Base-by-base conservation (phyloP, 2,113 vertebrate genomes). In the Cercocebus atys region DNA sequence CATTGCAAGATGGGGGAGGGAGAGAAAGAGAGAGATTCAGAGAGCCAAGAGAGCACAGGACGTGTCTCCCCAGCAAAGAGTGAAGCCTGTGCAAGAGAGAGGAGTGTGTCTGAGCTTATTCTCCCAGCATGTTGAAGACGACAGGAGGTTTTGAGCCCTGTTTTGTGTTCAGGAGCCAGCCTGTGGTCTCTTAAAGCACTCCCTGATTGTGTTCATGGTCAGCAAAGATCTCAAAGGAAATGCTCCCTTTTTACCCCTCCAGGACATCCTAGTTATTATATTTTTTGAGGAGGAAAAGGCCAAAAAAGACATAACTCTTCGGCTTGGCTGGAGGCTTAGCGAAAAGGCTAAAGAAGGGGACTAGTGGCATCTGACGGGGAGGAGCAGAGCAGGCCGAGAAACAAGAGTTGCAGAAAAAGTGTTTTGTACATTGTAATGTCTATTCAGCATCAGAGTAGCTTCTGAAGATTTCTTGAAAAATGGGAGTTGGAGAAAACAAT, bases 61-160 rank as follows among this genome's bases (percentile, higher is more conserved):
- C 50, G 23, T 0, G 10, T 61, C 61, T 94, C 72, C 82, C 25
- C 57, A 45, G 83, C 8, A 30, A 81, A 18, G 97, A 85, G 55
- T 32, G 57, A 52, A 79, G 79, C 14, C 57, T 38, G 79, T 84
- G 64, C 70, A 81, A 88, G 43, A 96, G 88, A 82, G 90, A 92
- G 45, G 70, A 23, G 38, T 12, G 25, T 14, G 45, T 70, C 55
- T 84, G 87, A 80, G n/a, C 18, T n/a, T 81, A 79, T 92, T 81
- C 47, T 76, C 2, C 73, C 64, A 76, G 32, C 23, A 61, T 47
- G 47, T 43, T 40, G 91, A 92, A 30, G 32, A 68, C 89, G 78
- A 97, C 83, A 81, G 40, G 94, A 90, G 61, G 27, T 57, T 82
- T 72, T 86, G 93, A 85, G 55, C 47, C 88, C 97, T 50, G 57